Evolutionary conservation across 2,797 vertebrate species (phyloP).

Genomic region (Pelochelys cantorii): DNA sequence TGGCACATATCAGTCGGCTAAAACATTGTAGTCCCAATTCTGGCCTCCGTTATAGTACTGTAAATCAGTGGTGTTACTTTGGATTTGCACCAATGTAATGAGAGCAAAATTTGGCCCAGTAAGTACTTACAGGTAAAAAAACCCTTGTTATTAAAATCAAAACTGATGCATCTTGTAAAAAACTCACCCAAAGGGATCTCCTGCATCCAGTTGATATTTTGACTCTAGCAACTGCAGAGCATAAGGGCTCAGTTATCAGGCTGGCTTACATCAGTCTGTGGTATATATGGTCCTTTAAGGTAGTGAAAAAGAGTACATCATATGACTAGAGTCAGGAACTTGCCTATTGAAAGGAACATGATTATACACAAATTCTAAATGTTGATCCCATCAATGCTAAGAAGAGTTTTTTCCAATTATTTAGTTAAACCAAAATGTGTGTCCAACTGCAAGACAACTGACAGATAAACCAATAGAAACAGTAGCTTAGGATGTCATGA

Average conservation of each 20-base stretch:
- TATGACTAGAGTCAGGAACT: neutral
- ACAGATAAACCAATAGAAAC: constrained; percentile 4
- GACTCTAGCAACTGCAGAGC: neutral
- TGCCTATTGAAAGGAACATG: neutral
- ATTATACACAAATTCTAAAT: neutral
- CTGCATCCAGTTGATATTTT: neutral
- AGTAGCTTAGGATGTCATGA: neutral
- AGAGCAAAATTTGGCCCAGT: neutral
- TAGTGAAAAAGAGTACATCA: neutral
- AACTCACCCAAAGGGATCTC: neutral
- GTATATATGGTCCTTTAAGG: neutral
- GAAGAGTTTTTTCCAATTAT: neutral
- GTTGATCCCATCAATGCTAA: neutral
- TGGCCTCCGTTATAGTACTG: neutral
- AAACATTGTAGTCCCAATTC: neutral
- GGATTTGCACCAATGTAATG: neutral
- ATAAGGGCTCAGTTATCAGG: neutral
- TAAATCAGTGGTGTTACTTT: neutral
- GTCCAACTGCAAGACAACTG: neutral
- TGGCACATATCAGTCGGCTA: neutral
- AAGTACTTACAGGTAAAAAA: neutral
- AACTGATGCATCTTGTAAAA: neutral
- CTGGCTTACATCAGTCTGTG: neutral
- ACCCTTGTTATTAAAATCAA: rapidly evolving
- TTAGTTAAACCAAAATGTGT: constrained; percentile 27